These are phyloP conservation scores for Drosophila mayri DNA, from an alignment of 1,140 invertebrate species.

Conservation along the genomic window DNA sequence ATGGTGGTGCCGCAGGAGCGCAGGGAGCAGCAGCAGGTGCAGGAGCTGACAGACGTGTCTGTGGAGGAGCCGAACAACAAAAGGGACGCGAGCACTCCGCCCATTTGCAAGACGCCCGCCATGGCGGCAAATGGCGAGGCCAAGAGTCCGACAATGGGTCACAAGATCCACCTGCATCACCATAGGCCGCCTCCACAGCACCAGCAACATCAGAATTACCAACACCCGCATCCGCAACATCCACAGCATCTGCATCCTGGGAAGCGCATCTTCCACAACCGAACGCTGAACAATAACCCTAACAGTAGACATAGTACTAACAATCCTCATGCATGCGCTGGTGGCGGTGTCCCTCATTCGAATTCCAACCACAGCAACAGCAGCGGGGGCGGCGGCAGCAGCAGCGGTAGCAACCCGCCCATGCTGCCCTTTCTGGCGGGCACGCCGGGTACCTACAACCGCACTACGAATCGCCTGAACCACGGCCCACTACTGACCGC, in stretches of 20 bases:
- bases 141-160: conserved; percentile 63
- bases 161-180: conserved; percentile 35
- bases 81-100: conserved; percentile 64
- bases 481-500: conserved; percentile 74
- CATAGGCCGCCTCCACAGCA: conserved; percentile 40
- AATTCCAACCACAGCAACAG: conserved; percentile 48
- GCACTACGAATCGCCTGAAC: conserved; percentile 75
- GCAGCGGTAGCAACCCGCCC: conserved; percentile 47
- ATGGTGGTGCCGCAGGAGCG: conserved; percentile 30
- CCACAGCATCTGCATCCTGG: conserved; percentile 26
- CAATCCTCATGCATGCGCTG: conserved; percentile 68
- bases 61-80: conserved; percentile 43
- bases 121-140: conserved; percentile 70
- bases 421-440: conserved; percentile 71
- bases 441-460: conserved; percentile 72
- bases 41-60: conserved; percentile 23
- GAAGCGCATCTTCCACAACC: conserved; percentile 71
- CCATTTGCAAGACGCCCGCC: conserved; percentile 66
- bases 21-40: conserved; percentile 18
- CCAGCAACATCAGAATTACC: conserved; percentile 26
- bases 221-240: conserved; percentile 32
- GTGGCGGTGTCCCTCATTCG: conserved; percentile 47
- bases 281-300: conserved; percentile 74
- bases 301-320: conserved; percentile 82
- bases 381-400: conserved; percentile 20